Base-by-base conservation (phyloP, 2,113 vertebrate genomes). In the Eupsittula cactorum region DNA sequence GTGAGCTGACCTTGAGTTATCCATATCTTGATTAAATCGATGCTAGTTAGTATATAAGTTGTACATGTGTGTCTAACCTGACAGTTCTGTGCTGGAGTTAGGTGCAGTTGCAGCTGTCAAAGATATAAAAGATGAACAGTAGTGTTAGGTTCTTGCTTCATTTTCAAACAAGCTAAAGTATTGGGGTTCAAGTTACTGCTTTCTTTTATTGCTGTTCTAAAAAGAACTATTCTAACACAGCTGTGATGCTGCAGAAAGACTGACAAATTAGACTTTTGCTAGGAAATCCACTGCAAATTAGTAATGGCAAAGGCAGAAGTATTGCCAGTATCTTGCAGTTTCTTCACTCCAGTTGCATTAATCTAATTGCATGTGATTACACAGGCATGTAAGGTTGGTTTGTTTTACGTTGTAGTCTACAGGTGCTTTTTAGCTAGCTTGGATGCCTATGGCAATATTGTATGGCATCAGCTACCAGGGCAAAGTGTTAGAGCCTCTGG, bases 401-500 rank as follows among this genome's bases (percentile, higher is more conserved):
- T 21, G 55, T 16, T 64, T 46, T 25, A 11, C 6, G 0, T 6
- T 14, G 9, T 5, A 4, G 10, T 16, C 41, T 55, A 18, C 42
- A 46, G 49, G 62, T 46, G 62, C 13, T 37, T 64, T 67, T 17
- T 35, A 21, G 25, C n/a, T 29, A 10, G 14, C 28, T 13, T 23
- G 44, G 41, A 47, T 68, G 47, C 73, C 27, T 25, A 0, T 31
- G 59, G 65, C 41, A 17, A 2, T 5, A 0, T 8, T 2, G 15
- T 6, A 3, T 16, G 42, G 39, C 1, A 1, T 37, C 47, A 13
- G 33, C 16, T 31, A 7, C 44, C 3, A 6, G 29, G n/a, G n/a
- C 37, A 10, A 24, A 11, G 7, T 35, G 47, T 19, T 68, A 24
- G 29, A 46, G 81, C 49, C 25, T 28, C 44, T 18, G n/a, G 10